phyloP scores from a whole-genome alignment of 2,888 invertebrate genomes.

The Physocephala rufipes region DNA sequence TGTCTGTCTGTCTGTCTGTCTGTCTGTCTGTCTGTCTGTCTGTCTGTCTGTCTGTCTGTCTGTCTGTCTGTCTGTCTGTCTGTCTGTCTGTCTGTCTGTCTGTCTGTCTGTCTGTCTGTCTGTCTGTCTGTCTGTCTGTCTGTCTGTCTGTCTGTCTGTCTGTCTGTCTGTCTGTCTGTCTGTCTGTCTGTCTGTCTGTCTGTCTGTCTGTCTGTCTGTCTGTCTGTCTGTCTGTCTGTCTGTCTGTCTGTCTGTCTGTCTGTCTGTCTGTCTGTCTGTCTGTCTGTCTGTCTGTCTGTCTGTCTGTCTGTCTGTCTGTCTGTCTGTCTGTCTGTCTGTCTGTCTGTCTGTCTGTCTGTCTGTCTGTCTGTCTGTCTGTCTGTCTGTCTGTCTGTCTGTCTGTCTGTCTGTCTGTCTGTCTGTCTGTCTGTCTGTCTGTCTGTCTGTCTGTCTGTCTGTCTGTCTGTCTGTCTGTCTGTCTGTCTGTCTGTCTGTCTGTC shows the following conservation, averaged over 20 bases:
- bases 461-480: slow-evolving; percentile 20
- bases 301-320: slow-evolving; percentile 20
- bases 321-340: slow-evolving; percentile 20
- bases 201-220: slow-evolving; percentile 20
- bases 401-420: slow-evolving; percentile 20
- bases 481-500: slow-evolving; percentile 20
- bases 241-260: slow-evolving; percentile 20
- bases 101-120: slow-evolving; percentile 20
- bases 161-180: slow-evolving; percentile 20
- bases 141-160: slow-evolving; percentile 20
- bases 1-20: slow-evolving; percentile 20
- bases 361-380: slow-evolving; percentile 20
- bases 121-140: slow-evolving; percentile 20
- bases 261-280: slow-evolving; percentile 20
- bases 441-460: slow-evolving; percentile 20
- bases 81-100: slow-evolving; percentile 20
- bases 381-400: slow-evolving; percentile 20
- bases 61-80: slow-evolving; percentile 20
- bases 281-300: slow-evolving; percentile 20
- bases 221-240: slow-evolving; percentile 20
- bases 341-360: slow-evolving; percentile 20
- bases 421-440: slow-evolving; percentile 20
- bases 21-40: slow-evolving; percentile 20
- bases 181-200: slow-evolving; percentile 20
- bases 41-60: slow-evolving; percentile 20